phyloP scores from a whole-genome alignment of 2,888 invertebrate genomes.

The Augiades crinisus region DNA sequence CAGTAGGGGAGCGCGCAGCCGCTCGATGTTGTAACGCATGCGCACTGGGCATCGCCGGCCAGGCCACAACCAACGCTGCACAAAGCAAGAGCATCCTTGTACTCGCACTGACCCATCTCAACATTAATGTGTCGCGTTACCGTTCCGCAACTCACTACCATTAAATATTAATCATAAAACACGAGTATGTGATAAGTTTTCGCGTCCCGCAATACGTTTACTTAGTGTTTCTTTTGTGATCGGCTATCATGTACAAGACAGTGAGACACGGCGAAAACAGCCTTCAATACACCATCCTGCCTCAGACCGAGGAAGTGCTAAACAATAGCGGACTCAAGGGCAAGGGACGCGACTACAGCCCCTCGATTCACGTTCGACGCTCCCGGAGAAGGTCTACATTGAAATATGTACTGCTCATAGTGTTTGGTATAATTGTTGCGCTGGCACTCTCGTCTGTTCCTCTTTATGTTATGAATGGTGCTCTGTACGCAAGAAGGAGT shows the following conservation, averaged over 20 bases:
- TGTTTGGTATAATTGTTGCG: slow-evolving; percentile 58
- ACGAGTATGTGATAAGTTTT: slow-evolving; percentile 65
- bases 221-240: slow-evolving; percentile 65
- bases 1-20: slow-evolving; percentile 63
- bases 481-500: slow-evolving; percentile 48
- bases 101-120: slow-evolving; percentile 48
- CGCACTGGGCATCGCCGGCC: slow-evolving; percentile 42
- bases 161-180: slow-evolving; percentile 43
- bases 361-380: slow-evolving; percentile 67
- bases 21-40: slow-evolving; percentile 77
- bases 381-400: slow-evolving; percentile 59
- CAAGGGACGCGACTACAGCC: slow-evolving; percentile 76
- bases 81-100: slow-evolving; percentile 64
- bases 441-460: slow-evolving; percentile 59
- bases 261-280: slow-evolving; percentile 88
- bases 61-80: slow-evolving; percentile 55
- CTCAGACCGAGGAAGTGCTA: slow-evolving; percentile 85
- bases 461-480: slow-evolving; percentile 61
- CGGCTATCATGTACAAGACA: slow-evolving; percentile 85
- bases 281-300: slow-evolving; percentile 87
- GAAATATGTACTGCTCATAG: slow-evolving; percentile 61
- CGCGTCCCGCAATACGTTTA: slow-evolving; percentile 44
- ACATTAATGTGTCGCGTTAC: slow-evolving; percentile 50
- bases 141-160: slow-evolving; percentile 41
- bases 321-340: slow-evolving; percentile 81